phyloP scores from a whole-genome alignment of 2,113 vertebrate species.

The Dendropsophus ebraccatus region DNA sequence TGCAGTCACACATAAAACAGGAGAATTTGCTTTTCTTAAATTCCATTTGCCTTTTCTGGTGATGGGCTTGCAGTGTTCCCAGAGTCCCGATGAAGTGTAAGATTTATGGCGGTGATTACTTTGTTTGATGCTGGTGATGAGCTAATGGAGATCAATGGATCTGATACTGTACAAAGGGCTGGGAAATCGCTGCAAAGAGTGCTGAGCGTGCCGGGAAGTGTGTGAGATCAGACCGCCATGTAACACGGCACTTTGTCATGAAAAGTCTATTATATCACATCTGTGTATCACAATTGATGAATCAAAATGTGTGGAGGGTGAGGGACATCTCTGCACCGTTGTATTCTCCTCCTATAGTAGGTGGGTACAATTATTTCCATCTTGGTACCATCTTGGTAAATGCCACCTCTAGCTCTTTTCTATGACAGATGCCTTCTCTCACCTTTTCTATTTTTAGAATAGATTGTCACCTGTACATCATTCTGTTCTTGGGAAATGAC shows the following conservation, averaged over 20 bases:
- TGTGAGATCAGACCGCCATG: neutral
- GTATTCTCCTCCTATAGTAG: too few species aligned
- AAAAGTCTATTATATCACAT: neutral
- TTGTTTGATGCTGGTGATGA: conserved; percentile 45
- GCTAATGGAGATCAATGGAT: conserved; percentile 56
- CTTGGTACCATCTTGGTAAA: too few species aligned
- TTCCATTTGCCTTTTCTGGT: conserved; percentile 58
- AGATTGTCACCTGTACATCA: neutral
- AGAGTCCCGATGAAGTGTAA: conserved; percentile 17
- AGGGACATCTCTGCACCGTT: too few species aligned
- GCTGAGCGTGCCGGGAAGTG: neutral
- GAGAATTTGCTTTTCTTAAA: conserved; percentile 57
- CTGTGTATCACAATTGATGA: too few species aligned
- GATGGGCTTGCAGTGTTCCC: conserved; percentile 56
- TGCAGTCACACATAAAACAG: conserved; percentile 55
- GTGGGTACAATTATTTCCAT: too few species aligned
- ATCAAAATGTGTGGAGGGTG: too few species aligned
- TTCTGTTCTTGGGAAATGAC: neutral
- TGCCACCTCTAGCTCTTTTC: too few species aligned
- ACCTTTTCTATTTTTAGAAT: too few species aligned
- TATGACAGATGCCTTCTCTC: too few species aligned
- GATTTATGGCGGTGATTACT: conserved; percentile 53
- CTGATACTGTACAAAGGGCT: conserved; percentile 44
- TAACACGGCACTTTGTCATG: neutral
- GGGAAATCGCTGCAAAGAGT: neutral